phyloP scores from a whole-genome alignment of 1,140 invertebrate species.

The Diachasma alloeum region DNA sequence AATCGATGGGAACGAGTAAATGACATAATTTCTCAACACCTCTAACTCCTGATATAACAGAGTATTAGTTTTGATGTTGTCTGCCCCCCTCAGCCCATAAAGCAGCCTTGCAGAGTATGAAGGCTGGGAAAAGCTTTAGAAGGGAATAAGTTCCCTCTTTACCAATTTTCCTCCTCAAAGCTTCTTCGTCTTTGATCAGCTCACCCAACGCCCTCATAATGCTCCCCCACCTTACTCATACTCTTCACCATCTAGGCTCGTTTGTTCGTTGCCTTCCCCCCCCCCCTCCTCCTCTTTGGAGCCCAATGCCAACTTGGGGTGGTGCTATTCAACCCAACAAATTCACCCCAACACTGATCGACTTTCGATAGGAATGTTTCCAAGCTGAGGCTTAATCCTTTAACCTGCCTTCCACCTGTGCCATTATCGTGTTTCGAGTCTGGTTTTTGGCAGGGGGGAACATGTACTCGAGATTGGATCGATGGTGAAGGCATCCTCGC shows the following conservation, averaged over 20 bases:
- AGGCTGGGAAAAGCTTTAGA: background rate
- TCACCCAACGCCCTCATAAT: slow-evolving; percentile 57
- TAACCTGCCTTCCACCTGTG: slow-evolving; percentile 1
- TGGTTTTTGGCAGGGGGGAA: background rate
- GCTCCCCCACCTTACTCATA: slow-evolving; percentile 18
- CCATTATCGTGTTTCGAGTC: background rate
- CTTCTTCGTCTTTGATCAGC: slow-evolving; percentile 63
- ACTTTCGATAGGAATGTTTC: slow-evolving; percentile 11
- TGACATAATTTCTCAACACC: slow-evolving; percentile 61
- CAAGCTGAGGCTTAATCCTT: background rate
- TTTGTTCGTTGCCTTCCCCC: slow-evolving; percentile 22
- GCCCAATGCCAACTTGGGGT: slow-evolving; percentile 8
- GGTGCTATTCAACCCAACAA: slow-evolving; percentile 1
- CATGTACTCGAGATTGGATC: background rate
- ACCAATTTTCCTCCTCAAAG: slow-evolving; percentile 64
- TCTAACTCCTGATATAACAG: slow-evolving; percentile 60
- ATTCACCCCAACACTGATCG: slow-evolving; percentile 24
- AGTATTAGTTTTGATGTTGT: slow-evolving; percentile 61
- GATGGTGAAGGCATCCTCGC: background rate
- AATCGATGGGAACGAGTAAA: slow-evolving; percentile 41
- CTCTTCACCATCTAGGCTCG: slow-evolving; percentile 19
- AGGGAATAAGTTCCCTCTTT: slow-evolving; percentile 52
- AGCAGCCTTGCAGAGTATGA: background rate
- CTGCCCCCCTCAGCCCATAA: slow-evolving; percentile 38
- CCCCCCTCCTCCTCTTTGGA: background rate